These are phyloP conservation scores for Leptatherina wallacei DNA, from an alignment of 2,797 vertebrate species.

Conservation along the genomic window DNA sequence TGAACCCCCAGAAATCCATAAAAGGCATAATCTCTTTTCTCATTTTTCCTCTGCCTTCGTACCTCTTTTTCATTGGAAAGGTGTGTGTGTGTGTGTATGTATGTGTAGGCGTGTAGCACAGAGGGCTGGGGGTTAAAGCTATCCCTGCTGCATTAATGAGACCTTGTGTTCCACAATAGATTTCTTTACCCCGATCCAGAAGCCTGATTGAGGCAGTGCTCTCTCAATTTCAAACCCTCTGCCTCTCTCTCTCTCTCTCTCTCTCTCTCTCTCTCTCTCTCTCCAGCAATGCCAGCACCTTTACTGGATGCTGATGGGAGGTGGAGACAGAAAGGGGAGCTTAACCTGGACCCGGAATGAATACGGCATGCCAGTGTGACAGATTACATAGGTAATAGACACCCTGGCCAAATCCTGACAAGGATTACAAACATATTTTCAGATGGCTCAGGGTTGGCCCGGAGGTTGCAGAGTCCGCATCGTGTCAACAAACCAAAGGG, in stretches of 20 bases:
- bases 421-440: slow-evolving; percentile 83
- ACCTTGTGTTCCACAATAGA: slow-evolving; percentile 71
- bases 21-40: slow-evolving; percentile 8
- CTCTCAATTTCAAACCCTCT: slow-evolving; percentile 74
- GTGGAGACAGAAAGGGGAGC: slow-evolving; percentile 77
- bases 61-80: slow-evolving; percentile 27
- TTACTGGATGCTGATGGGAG: slow-evolving; percentile 59
- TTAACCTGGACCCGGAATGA: slow-evolving; percentile 83
- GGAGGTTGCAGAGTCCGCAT: slow-evolving; percentile 74
- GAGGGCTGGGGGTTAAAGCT: slow-evolving; percentile 63
- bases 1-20: slow-evolving; percentile 24
- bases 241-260: slow-evolving; percentile 11
- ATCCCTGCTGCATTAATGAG: slow-evolving; percentile 75
- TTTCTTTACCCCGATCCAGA: slow-evolving; percentile 72
- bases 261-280: slow-evolving; percentile 6
- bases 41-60: slow-evolving; percentile 25
- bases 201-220: slow-evolving; percentile 78
- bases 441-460: slow-evolving; percentile 75
- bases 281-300: slow-evolving; percentile 57
- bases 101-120: slow-evolving; percentile 15
- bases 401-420: slow-evolving; percentile 82
- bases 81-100: slow-evolving; percentile 21
- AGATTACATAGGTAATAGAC: slow-evolving; percentile 86
- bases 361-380: slow-evolving; percentile 79
- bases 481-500: slow-evolving; percentile 44